phyloP scores from a whole-genome alignment of 1,140 invertebrate genomes.

The Telenomus remus region DNA sequence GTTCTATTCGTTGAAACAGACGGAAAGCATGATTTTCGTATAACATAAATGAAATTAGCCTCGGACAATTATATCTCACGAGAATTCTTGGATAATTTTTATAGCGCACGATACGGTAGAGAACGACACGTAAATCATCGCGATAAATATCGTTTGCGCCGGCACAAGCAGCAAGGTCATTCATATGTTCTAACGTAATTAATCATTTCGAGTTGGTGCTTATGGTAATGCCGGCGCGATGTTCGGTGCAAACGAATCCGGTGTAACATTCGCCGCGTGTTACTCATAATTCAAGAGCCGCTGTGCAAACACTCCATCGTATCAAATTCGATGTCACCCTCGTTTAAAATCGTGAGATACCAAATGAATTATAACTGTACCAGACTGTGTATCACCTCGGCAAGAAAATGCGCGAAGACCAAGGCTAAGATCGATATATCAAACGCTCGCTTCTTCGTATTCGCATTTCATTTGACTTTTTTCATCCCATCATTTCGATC shows the following conservation, averaged over 20 bases:
- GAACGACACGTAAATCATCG: conserved; percentile 64
- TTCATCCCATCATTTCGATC: no score
- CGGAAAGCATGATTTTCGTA: no score
- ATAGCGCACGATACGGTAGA: conserved; percentile 58
- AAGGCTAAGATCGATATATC: conserved; percentile 23
- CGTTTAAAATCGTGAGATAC: conserved; percentile 48
- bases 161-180: conserved; percentile 59
- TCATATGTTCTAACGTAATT: conserved; percentile 57
- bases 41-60: no score
- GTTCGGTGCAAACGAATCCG: conserved; percentile 45
- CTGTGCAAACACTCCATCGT: conserved; percentile 47
- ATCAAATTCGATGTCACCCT: conserved; percentile 56
- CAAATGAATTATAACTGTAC: conserved; percentile 43
- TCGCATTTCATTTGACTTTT: no score
- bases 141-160: conserved; percentile 64
- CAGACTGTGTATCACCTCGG: conserved; percentile 25
- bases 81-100: not conserved
- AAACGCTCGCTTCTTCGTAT: conserved; percentile 6
- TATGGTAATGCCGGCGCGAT: conserved; percentile 49
- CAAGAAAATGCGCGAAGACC: conserved; percentile 24
- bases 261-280: conserved; percentile 28
- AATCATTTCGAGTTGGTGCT: conserved; percentile 64
- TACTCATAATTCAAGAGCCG: conserved; percentile 58
- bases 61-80: no score
- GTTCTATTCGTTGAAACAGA: no score